Evolutionary conservation across 2,888 invertebrate species (phyloP).

Genomic region (Ophion costatus): DNA sequence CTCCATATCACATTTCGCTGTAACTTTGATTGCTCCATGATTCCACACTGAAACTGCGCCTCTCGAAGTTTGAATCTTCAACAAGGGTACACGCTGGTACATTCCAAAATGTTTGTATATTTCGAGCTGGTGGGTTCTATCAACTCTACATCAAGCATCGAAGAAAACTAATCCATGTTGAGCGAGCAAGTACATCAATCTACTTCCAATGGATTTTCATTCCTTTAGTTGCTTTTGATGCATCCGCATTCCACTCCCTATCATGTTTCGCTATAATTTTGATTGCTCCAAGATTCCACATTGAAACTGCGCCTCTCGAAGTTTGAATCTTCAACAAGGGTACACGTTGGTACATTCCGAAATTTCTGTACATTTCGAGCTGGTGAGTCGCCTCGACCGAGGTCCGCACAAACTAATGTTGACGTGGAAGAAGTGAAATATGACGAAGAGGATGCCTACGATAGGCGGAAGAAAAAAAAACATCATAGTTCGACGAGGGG

Average conservation of each 20-base stretch:
- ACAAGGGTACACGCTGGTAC: too few relatives aligned
- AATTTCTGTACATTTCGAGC: neutral
- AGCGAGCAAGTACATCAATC: too few relatives aligned
- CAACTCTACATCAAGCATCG: too few relatives aligned
- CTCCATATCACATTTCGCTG: too few relatives aligned
- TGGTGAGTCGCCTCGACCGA: neutral
- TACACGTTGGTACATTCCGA: neutral
- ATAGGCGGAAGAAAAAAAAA: conserved; percentile 63
- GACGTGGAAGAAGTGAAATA: conserved; percentile 5
- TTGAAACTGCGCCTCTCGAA: neutral
- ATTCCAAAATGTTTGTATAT: too few relatives aligned
- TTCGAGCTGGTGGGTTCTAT: too few relatives aligned
- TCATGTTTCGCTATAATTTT: neutral
- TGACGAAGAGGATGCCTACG: conserved; percentile 2
- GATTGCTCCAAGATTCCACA: neutral
- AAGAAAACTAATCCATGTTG: too few relatives aligned
- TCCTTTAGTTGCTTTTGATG: neutral
- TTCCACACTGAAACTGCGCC: too few relatives aligned
- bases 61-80: too few relatives aligned
- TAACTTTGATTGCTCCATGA: too few relatives aligned
- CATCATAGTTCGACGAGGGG: conserved; percentile 66
- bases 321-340: neutral
- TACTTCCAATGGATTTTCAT: neutral
- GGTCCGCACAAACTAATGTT: neutral
- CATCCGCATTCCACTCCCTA: neutral